A percentile compares a stretch with the other conserved stretches of the same genome.
Evolutionary conservation across 2,113 vertebrate genomes (phyloP).

Genomic region (Tetraodon nigroviridis): DNA sequence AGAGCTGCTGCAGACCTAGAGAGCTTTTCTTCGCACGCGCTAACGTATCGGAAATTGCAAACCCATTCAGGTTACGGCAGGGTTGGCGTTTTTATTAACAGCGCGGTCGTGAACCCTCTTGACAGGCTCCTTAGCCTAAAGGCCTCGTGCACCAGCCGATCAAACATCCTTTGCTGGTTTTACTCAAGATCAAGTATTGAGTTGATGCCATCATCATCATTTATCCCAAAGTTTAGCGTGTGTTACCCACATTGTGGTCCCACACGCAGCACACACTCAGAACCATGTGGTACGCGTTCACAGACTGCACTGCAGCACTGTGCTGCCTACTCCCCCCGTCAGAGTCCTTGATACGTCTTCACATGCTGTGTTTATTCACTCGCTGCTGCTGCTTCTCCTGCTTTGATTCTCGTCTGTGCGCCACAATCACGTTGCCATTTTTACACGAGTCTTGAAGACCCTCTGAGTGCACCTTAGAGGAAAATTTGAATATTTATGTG

Average conservation of each 20-base stretch:
- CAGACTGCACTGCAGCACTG: constrained; percentile 28
- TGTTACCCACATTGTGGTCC: not conserved
- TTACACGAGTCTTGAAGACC: not conserved
- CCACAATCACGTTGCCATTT: too few relatives aligned
- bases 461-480: not conserved
- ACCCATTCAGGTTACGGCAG: not conserved
- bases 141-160: constrained; percentile 10
- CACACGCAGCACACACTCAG: not conserved
- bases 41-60: not conserved
- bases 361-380: not conserved
- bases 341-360: not conserved
- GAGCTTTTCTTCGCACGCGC: too few relatives aligned
- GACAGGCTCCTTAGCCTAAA: constrained; percentile 18
- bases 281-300: constrained; percentile 1
- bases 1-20: not conserved
- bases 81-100: constrained; percentile 5
- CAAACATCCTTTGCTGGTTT: not conserved
- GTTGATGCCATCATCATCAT: not conserved
- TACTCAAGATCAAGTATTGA: not conserved
- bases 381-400: too few relatives aligned
- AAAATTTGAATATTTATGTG: not conserved
- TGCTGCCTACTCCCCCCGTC: not conserved
- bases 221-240: not conserved
- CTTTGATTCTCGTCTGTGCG: not conserved
- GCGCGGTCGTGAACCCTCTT: constrained; percentile 25